phyloP scores from a whole-genome alignment of 2,113 vertebrate species.

The Salvelinus fontinalis region DNA sequence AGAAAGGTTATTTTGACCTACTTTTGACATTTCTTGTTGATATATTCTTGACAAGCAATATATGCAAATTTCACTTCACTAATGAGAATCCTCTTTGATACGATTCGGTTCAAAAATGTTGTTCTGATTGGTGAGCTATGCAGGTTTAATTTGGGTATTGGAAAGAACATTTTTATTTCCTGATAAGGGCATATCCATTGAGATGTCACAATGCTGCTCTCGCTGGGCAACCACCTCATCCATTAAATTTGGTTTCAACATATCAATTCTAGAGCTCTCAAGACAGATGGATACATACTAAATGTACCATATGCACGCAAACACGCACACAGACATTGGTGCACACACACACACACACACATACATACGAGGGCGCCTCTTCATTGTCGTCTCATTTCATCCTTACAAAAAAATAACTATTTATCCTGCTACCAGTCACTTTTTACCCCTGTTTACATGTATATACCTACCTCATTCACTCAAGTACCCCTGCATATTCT shows the following conservation, averaged over 20 bases:
- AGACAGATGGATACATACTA: slow-evolving; percentile 49
- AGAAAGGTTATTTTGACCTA: slow-evolving; percentile 53
- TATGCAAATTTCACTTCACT: slow-evolving; percentile 64
- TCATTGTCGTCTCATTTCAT: slow-evolving; percentile 43
- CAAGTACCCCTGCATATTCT: too few species aligned
- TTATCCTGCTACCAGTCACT: too few species aligned
- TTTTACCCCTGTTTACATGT: too few species aligned
- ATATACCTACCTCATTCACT: too few species aligned
- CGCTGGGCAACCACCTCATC: slow-evolving; percentile 50
- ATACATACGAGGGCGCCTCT: slow-evolving; percentile 9
- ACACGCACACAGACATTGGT: slow-evolving; percentile 31
- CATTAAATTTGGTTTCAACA: slow-evolving; percentile 64
- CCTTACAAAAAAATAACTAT: too few species aligned
- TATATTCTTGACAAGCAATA: slow-evolving; percentile 57
- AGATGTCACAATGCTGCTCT: slow-evolving; percentile 62
- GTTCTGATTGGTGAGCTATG: slow-evolving; percentile 41
- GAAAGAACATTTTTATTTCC: slow-evolving; percentile 63
- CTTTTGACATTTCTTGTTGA: slow-evolving; percentile 64
- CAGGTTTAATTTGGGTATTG: slow-evolving; percentile 54
- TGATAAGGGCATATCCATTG: slow-evolving; percentile 67
- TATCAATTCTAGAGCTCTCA: slow-evolving; percentile 51
- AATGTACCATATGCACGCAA: slow-evolving; percentile 24
- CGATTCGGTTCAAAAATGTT: slow-evolving; percentile 48
- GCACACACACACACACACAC: not conserved
- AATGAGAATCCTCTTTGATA: slow-evolving; percentile 63